phyloP scores from a whole-genome alignment of 2,797 vertebrate species.

The Ctenosaura bakeri region DNA sequence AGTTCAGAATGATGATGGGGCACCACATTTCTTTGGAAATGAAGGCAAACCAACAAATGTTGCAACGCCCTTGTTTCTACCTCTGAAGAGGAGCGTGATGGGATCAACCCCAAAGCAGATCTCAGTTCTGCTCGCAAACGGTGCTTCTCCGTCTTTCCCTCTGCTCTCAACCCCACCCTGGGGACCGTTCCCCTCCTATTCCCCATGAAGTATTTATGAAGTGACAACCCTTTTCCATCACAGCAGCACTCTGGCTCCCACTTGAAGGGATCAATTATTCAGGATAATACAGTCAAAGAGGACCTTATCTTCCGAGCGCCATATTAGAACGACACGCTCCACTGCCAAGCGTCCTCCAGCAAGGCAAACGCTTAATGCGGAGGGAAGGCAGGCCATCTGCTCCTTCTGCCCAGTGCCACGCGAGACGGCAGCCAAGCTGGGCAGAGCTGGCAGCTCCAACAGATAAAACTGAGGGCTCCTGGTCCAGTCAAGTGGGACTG shows the following conservation, averaged over 20 bases:
- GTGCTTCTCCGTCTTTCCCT: background rate
- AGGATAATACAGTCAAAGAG: slow-evolving; percentile 24
- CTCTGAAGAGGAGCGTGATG: background rate
- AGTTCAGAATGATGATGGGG: too few relatives aligned
- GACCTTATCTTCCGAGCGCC: background rate
- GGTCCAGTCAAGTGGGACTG: background rate
- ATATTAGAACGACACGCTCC: background rate
- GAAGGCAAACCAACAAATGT: background rate
- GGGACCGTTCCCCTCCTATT: background rate
- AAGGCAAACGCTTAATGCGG: background rate
- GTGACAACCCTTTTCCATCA: background rate
- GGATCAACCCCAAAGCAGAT: background rate
- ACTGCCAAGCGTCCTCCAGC: slow-evolving; percentile 24
- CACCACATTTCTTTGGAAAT: too few relatives aligned
- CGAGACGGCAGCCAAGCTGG: background rate
- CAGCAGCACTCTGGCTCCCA: background rate
- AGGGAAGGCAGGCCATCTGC: slow-evolving; percentile 33
- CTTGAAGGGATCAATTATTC: slow-evolving; percentile 26
- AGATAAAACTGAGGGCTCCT: too few relatives aligned
- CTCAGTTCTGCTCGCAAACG: background rate
- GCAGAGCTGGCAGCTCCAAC: background rate
- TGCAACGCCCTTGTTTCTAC: background rate
- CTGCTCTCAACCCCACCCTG: background rate
- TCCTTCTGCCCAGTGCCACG: background rate
- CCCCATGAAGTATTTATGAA: slow-evolving; percentile 16